Conservation (phyloP, 2,888 invertebrate species). For the Tachina lurida region DNA sequence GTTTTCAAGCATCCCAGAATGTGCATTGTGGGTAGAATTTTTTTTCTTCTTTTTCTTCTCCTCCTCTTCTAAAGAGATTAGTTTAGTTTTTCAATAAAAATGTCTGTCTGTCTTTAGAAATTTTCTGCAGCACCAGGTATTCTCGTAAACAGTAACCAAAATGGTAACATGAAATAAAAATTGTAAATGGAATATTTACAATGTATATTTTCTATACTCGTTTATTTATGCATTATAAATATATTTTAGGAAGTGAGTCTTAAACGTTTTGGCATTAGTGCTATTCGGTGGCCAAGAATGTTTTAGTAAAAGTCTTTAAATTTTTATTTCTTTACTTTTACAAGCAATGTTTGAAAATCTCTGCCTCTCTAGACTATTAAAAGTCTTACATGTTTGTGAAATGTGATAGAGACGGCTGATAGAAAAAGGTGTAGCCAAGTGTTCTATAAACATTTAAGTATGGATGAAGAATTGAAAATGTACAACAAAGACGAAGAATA, state of each 20-base stretch:
- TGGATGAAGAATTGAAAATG: conserved; percentile 51
- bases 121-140: conserved; percentile 23
- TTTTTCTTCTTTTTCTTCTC: neutral
- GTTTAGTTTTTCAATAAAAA: conserved; percentile 30
- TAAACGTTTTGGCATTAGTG: neutral
- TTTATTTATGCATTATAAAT: neutral
- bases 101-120: neutral
- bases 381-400: conserved; percentile 1
- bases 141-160: neutral
- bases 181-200: neutral
- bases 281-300: no score
- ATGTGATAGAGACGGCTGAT: conserved; percentile 42
- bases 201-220: neutral
- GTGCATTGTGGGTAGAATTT: neutral
- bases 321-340: neutral
- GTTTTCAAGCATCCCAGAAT: neutral
- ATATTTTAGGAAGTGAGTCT: neutral
- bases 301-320: neutral
- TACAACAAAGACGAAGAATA: neutral
- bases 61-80: neutral
- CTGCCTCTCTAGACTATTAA: neutral
- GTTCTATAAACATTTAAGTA: conserved; percentile 44
- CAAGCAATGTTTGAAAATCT: neutral
- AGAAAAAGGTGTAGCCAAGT: conserved; percentile 48
- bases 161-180: neutral